phyloP scores from a whole-genome alignment of 1,140 invertebrate genomes.

The Cotesia vestalis region DNA sequence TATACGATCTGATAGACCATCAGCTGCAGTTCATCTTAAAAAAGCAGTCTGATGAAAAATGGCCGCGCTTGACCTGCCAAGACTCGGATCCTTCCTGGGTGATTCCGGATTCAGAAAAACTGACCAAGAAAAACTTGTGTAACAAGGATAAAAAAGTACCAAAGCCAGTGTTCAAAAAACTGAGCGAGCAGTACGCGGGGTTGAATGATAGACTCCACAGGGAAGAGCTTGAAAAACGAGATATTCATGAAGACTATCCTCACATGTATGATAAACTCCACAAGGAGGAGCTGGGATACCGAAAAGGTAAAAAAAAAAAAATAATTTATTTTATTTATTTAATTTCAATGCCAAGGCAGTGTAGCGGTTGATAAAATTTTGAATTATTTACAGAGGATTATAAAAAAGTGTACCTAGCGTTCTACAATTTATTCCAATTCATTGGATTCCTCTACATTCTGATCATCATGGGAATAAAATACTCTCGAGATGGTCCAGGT shows the following conservation, averaged over 20 bases:
- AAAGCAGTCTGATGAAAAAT: conserved; percentile 10
- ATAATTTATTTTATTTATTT: conserved; percentile 21
- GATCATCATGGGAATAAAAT: conserved; percentile 77
- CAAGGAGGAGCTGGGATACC: conserved; percentile 82
- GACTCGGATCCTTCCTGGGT: conserved; percentile 16
- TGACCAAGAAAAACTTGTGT: not conserved
- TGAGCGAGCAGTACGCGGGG: conserved; percentile 53
- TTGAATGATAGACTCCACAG: conserved; percentile 71
- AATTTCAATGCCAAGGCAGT: conserved; percentile 10
- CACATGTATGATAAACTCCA: conserved; percentile 79
- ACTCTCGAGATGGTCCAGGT: conserved; percentile 78
- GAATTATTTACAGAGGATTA: conserved; percentile 74
- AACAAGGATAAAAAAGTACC: conserved; percentile 13
- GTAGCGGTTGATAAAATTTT: too few species aligned
- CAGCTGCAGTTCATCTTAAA: conserved; percentile 27
- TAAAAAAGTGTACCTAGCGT: conserved; percentile 85
- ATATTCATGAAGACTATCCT: conserved; percentile 79
- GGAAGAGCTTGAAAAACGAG: conserved; percentile 70
- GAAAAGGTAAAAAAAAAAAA: conserved; percentile 70
- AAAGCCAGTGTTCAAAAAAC: conserved; percentile 61
- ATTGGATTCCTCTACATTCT: conserved; percentile 85
- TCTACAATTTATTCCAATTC: conserved; percentile 93
- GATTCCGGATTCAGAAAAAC: conserved; percentile 10
- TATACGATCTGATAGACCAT: conserved; percentile 33
- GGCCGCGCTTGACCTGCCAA: conserved; percentile 12